phyloP scores from a whole-genome alignment of 2,797 vertebrate genomes.

The Cirrhinus mrigala region DNA sequence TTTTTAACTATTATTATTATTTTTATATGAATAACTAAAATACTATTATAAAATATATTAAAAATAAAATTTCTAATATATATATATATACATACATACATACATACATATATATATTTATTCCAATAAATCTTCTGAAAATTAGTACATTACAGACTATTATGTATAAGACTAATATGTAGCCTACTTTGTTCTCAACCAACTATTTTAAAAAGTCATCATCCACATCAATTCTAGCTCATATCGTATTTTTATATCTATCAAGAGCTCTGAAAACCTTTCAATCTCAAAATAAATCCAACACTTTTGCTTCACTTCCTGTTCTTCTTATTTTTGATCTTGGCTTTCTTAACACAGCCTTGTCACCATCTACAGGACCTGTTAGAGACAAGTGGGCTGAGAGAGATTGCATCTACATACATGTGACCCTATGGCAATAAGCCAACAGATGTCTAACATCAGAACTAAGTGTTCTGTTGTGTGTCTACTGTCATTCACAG shows the following conservation, averaged over 20 bases:
- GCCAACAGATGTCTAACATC: neutral
- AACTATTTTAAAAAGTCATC: neutral
- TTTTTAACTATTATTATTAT: neutral
- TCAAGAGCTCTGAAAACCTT: neutral
- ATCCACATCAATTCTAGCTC: neutral
- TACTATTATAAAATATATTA: no score
- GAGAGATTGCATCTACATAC: neutral
- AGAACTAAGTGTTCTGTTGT: slow-evolving; percentile 1
- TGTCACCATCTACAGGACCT: slow-evolving; percentile 5
- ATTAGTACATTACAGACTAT: neutral
- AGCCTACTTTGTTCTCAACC: neutral
- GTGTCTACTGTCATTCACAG: neutral
- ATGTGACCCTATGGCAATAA: neutral
- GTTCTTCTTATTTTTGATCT: neutral
- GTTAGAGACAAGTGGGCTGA: neutral
- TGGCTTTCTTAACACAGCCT: neutral
- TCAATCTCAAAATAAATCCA: slow-evolving; percentile 13
- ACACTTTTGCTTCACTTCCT: neutral
- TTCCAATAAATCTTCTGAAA: neutral
- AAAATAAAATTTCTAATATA: no score
- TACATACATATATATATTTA: no score
- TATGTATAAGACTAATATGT: neutral
- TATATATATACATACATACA: no score
- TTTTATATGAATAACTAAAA: neutral
- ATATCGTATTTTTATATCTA: neutral